These are phyloP conservation scores for Meandrusa payeni DNA, from an alignment of 2,888 invertebrate genomes.

Conservation along the genomic window DNA sequence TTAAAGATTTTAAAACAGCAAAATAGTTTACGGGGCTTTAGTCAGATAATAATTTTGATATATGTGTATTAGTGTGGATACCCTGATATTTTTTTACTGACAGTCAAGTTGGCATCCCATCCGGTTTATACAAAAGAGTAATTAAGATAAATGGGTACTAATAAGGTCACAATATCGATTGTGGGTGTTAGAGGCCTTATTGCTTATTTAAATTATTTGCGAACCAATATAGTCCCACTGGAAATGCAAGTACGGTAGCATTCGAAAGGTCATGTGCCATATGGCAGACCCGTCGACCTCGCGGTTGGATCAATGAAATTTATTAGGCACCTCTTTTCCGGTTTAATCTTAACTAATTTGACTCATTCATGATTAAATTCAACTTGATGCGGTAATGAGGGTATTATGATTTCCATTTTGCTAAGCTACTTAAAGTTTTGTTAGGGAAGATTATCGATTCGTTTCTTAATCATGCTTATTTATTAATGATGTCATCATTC, in stretches of 20 bases:
- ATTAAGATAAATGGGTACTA: no score
- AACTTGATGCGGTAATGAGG: background rate
- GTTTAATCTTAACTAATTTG: constrained; percentile 14
- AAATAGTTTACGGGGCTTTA: no score
- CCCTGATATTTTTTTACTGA: no score
- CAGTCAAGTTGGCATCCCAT: no score
- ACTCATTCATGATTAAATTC: constrained; percentile 1
- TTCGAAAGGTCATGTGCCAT: constrained; percentile 31
- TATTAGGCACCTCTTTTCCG: constrained; percentile 25
- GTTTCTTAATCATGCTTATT: no score
- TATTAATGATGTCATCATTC: no score
- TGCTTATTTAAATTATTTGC: constrained; percentile 16
- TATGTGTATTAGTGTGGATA: no score
- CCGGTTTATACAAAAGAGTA: no score
- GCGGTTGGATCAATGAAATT: constrained; percentile 26
- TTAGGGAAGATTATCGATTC: no score
- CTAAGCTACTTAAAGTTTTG: constrained; percentile 2
- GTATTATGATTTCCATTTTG: background rate
- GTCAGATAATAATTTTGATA: no score
- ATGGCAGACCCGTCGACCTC: constrained; percentile 31
- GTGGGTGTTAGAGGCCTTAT: constrained; percentile 14
- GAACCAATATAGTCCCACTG: constrained; percentile 1
- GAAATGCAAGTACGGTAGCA: constrained; percentile 1
- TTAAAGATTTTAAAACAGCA: no score
- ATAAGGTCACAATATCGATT: background rate